These are phyloP conservation scores for Lomographa bimaculata DNA, from an alignment of 2,888 invertebrate species.

Conservation along the genomic window DNA sequence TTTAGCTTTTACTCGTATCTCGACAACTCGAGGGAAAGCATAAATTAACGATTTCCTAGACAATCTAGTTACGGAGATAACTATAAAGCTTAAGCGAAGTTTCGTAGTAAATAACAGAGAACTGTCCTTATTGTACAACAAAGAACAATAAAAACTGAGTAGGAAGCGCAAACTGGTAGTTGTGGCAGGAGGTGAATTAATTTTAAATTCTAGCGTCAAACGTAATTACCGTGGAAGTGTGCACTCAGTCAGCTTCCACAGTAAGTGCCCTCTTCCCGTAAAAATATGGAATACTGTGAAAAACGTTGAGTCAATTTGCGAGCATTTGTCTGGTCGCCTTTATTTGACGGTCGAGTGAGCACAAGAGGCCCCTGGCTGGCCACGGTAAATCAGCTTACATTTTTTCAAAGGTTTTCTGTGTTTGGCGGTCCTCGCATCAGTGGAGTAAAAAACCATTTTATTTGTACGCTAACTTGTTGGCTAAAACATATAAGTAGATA, in stretches of 20 bases:
- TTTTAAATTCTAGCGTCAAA: conserved; percentile 28
- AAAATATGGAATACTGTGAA: conserved; percentile 74
- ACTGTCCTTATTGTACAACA: conserved; percentile 19
- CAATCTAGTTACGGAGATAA: conserved; percentile 4
- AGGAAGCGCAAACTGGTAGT: conserved; percentile 12
- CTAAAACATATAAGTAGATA: conserved; percentile 38
- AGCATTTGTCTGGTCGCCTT: conserved; percentile 81
- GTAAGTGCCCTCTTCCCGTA: conserved; percentile 49
- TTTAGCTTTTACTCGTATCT: conserved; percentile 22
- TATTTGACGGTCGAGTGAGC: conserved; percentile 77
- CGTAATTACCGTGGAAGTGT: conserved; percentile 35
- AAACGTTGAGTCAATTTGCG: conserved; percentile 80
- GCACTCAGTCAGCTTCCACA: conserved; percentile 40
- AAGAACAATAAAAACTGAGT: conserved; percentile 26
- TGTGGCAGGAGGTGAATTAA: conserved; percentile 20
- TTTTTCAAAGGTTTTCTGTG: conserved; percentile 79
- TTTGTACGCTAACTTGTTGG: conserved; percentile 56
- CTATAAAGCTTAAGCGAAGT: conserved; percentile 21
- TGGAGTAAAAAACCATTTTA: conserved; percentile 66
- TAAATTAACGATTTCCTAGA: conserved; percentile 19
- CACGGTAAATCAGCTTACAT: conserved; percentile 81
- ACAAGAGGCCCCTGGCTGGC: conserved; percentile 65
- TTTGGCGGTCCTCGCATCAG: conserved; percentile 73
- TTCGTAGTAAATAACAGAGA: conserved; percentile 22
- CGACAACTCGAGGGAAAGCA: conserved; percentile 23